Evolutionary conservation across 2,888 invertebrate species (phyloP).

Genomic region (Agrilus cyanescens): DNA sequence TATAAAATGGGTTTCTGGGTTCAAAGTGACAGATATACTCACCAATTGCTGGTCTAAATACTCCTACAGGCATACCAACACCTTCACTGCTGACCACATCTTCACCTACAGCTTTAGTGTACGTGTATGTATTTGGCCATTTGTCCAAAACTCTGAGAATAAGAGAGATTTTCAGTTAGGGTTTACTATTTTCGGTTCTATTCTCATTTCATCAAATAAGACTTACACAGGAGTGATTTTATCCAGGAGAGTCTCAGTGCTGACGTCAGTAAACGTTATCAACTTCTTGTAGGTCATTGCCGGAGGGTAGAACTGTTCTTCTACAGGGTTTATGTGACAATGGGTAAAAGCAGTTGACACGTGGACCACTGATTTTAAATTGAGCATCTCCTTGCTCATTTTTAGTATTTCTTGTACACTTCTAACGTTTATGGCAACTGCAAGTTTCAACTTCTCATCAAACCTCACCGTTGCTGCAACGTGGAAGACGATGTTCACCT

Average conservation of each 20-base stretch:
- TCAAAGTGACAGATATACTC: conserved; percentile 21
- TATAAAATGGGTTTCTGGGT: too few relatives aligned
- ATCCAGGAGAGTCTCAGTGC: conserved; percentile 41
- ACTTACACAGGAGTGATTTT: conserved; percentile 46
- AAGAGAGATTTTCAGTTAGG: background rate
- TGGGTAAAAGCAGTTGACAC: conserved; percentile 49
- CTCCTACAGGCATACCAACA: conserved; percentile 62
- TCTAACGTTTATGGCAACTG: conserved; percentile 62
- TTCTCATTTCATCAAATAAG: background rate
- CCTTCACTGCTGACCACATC: conserved; percentile 56
- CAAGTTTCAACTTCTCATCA: conserved; percentile 61
- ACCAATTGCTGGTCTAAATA: conserved; percentile 80
- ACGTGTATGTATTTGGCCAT: conserved; percentile 85
- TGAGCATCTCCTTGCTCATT: conserved; percentile 52
- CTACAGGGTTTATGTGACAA: conserved; percentile 26
- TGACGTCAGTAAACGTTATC: conserved; percentile 38
- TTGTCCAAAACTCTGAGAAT: conserved; percentile 48
- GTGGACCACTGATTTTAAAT: conserved; percentile 46
- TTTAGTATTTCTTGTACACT: conserved; percentile 53
- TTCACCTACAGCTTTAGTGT: conserved; percentile 84
- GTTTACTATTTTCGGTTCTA: background rate
- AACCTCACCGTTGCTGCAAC: conserved; percentile 51
- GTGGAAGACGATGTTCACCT: conserved; percentile 42
- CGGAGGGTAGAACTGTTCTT: conserved; percentile 35
- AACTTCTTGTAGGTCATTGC: conserved; percentile 42